A percentile compares a stretch with the other conserved stretches of the same genome.
Evolutionary conservation across 2,113 vertebrate genomes (phyloP).

Genomic region (Hydrolagus affinis): DNA sequence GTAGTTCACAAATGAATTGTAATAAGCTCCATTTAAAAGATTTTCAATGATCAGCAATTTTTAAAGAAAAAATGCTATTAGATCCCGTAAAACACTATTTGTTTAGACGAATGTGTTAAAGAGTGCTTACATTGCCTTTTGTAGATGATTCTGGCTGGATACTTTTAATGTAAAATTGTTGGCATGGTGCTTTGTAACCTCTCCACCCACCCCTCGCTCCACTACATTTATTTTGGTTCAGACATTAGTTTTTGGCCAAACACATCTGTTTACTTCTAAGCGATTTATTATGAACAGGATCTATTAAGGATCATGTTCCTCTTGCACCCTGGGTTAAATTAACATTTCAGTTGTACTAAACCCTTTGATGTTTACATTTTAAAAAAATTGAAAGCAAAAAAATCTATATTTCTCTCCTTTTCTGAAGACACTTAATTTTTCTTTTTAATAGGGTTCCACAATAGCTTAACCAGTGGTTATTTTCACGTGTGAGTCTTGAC

Average conservation of each 20-base stretch:
- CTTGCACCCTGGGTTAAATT: neutral
- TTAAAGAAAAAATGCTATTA: neutral
- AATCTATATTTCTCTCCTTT: too few relatives aligned
- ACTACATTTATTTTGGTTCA: neutral
- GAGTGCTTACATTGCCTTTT: neutral
- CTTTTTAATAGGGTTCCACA: too few relatives aligned
- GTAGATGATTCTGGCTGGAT: neutral
- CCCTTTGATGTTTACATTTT: neutral
- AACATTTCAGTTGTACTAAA: neutral
- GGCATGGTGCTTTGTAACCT: neutral
- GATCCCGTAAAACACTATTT: too few relatives aligned
- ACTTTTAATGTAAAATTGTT: too few relatives aligned
- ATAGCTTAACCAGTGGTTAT: too few relatives aligned
- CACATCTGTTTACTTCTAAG: neutral
- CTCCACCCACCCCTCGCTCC: neutral
- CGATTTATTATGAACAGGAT: neutral
- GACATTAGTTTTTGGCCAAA: neutral
- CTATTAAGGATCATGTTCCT: conserved; percentile 5
- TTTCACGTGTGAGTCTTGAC: too few relatives aligned
- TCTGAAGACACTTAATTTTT: too few relatives aligned
- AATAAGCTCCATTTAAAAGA: conserved; percentile 5
- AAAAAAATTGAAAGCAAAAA: too few relatives aligned
- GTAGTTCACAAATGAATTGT: neutral
- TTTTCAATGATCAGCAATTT: neutral
- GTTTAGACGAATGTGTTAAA: neutral